phyloP scores from a whole-genome alignment of 1,140 invertebrate species.

The Trichogramma pretiosum region DNA sequence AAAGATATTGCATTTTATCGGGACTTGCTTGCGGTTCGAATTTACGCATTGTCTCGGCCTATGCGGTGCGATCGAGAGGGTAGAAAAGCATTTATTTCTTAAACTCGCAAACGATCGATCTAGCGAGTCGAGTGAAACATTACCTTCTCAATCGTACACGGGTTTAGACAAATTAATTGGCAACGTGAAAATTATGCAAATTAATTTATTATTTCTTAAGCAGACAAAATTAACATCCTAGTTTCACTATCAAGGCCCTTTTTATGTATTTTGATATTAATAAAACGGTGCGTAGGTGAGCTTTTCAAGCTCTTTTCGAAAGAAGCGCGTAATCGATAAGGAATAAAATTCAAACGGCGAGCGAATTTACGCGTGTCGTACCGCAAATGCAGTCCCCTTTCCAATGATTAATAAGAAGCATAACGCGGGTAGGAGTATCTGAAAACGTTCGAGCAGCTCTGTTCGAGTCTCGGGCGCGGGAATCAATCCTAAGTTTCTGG shows the following conservation, averaged over 20 bases:
- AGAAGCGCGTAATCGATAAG: too few species aligned
- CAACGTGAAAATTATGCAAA: too few species aligned
- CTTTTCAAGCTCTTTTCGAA: too few species aligned
- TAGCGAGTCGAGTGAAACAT: too few species aligned
- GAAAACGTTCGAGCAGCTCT: conserved; percentile 24
- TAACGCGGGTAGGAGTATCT: conserved; percentile 48
- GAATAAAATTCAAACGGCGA: background rate
- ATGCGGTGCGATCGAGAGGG: background rate
- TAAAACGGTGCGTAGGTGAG: too few species aligned
- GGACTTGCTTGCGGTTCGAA: conserved; percentile 10
- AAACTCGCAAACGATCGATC: too few species aligned
- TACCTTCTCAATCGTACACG: too few species aligned
- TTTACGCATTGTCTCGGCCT: background rate
- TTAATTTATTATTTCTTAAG: too few species aligned
- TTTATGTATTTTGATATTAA: too few species aligned
- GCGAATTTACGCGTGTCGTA: conserved; percentile 10
- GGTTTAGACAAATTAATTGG: too few species aligned
- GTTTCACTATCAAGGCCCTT: conserved; percentile 39
- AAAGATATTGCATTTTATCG: conserved; percentile 1
- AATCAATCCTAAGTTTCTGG: conserved; percentile 29
- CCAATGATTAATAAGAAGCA: conserved; percentile 39
- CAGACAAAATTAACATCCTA: conserved; percentile 44
- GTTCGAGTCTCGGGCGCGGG: conserved; percentile 25
- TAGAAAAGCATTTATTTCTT: too few species aligned
- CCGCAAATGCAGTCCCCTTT: conserved; percentile 10